phyloP scores from a whole-genome alignment of 2,888 invertebrate species.

The Hypomecis punctinalis region DNA sequence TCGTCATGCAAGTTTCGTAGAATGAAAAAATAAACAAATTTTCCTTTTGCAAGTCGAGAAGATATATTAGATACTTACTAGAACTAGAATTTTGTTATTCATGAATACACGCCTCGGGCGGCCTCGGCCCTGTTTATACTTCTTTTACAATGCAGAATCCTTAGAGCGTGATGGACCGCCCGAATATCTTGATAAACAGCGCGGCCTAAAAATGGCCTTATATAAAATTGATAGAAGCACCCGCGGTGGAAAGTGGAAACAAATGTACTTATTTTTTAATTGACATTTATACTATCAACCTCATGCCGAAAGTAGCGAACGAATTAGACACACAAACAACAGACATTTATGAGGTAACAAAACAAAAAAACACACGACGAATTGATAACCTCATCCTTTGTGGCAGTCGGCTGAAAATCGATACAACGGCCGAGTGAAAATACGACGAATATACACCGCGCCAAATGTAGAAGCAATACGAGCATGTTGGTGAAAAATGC shows the following conservation, averaged over 20 bases:
- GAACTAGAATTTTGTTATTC: slow-evolving; percentile 38
- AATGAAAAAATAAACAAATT: not conserved
- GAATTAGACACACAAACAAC: no score
- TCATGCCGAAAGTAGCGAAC: no score
- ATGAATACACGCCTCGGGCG: slow-evolving; percentile 32
- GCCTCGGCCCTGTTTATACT: slow-evolving; percentile 35
- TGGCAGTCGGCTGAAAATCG: no score
- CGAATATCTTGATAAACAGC: slow-evolving; percentile 23
- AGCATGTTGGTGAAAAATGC: slow-evolving; percentile 47
- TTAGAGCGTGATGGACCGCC: slow-evolving; percentile 25
- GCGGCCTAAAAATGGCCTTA: slow-evolving; percentile 21
- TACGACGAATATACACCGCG: slow-evolving; percentile 4
- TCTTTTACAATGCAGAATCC: slow-evolving; percentile 30
- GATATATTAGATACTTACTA: slow-evolving; percentile 16
- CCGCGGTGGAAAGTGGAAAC: slow-evolving; percentile 16
- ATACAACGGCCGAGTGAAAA: slow-evolving; percentile 10
- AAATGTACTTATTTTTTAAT: no score
- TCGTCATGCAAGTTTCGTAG: not conserved
- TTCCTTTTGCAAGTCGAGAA: slow-evolving; percentile 7
- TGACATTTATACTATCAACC: no score
- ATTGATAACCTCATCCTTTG: no score
- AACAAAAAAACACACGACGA: no score
- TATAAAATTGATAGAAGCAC: slow-evolving; percentile 33
- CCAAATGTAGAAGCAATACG: slow-evolving; percentile 29
- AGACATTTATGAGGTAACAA: no score